Base-by-base conservation (phyloP, 2,797 vertebrate genomes). In the Pangasius larnaudii region DNA sequence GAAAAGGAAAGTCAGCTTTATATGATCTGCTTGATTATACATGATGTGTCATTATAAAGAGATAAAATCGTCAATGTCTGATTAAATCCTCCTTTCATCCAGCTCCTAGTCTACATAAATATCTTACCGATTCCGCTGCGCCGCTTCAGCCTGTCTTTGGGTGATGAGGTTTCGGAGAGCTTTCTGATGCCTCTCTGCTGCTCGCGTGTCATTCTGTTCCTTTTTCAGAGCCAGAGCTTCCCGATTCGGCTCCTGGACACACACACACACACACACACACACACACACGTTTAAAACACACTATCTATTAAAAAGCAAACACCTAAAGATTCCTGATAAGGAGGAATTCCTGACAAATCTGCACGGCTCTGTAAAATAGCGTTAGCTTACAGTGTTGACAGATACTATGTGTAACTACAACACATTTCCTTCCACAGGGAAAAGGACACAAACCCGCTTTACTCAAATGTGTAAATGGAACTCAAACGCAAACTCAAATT, bases 91-190 rank as follows among this genome's bases (percentile, higher is more conserved):
- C 33, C 6, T 65, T 13, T n/a, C 22, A 27, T 3, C 63, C 13
- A 24, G 33, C 11, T 10, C 11, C 14, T 10, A 6, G 19, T 42
- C 42, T 30, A 2, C 7, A 22, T 2, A 22, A 51, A 49, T 6
- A 69, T 39, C 92, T 91, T 90, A 99, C 98, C 95, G 93, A 84
- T 89, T 93, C 89, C 96, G 96, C n/a, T 94, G 95, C 91, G 90
- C 93, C 24, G 93, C 90, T 16, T 96, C 90, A 85, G 94, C 94
- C 81, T 97, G 95, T 90, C 92, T 96, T 87, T 97, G 96, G 1
- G 93, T 93, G 91, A 97, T 97, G 83, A 99, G 96, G 79, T 97
- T 95, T 91, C 95, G 96, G 78, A 99, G 92, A 7, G 98, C 98
- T 90, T 97, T 96, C 88, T 93, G 93, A 24, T 97, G 97, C 80